Evolutionary conservation across 2,888 invertebrate species (phyloP), one percentile per base, ranked within the genome.

Genomic region (Euproctis similis): DNA sequence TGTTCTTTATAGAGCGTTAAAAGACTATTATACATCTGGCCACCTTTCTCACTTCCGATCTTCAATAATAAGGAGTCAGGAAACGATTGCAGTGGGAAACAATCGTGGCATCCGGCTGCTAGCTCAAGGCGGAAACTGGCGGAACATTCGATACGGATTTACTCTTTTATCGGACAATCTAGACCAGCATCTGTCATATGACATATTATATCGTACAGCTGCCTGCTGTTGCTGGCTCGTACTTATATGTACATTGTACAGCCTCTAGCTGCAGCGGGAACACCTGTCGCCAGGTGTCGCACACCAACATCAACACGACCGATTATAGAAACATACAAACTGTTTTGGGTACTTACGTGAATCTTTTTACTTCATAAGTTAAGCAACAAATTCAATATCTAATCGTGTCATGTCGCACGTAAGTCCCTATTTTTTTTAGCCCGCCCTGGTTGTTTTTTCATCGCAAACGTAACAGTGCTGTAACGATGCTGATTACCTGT

Each of bases 111-210:
- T 77, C 76, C 76, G 78, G 74, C 63, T 66, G 72, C 67, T 66
- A 62, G 54, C 53, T 49, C 64, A 56, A 57, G 68, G 58, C 78
- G 81, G 78, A 77, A 80, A 66, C 76, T 64, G 74, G n/a, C n/a
- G n/a, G n/a, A 53, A 61, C 60, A 53, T 59, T 60, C 71, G 77
- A 77, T 78, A 73, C 71, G 63, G 69, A 69, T 66, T 73, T 73
- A 66, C 69, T 77, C 75, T 73, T 77, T 72, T 72, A 74, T 75
- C 73, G 66, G 53, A 39, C 70, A 68, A 82, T 80, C 78, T 78
- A 76, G 76, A 80, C 71, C 66, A 65, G n/a, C 82, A 84, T 84
- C 81, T 82, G 82, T 70, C 76, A 65, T 46, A 59, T 68, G 70
- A 70, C 71, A 72, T 63, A 59, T 72, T 63, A 60, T 62, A 51